Base-by-base conservation (phyloP, 2,888 invertebrate species). In the Ptycholaimellus sp. region DNA sequence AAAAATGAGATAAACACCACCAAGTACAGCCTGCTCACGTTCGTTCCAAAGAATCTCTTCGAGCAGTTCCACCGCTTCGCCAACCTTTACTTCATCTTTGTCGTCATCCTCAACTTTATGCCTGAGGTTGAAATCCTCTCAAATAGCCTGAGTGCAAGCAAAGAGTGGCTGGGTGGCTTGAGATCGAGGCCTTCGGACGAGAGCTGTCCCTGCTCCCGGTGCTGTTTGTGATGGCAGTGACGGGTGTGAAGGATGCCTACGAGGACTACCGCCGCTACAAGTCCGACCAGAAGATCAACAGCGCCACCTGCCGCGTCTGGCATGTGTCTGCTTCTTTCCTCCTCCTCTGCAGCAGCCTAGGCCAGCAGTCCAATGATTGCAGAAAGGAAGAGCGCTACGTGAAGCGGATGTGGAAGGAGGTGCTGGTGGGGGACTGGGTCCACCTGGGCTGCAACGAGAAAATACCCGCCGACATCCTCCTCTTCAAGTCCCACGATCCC, bases 61-160 rank as follows among this genome's bases (percentile, higher is more conserved):
- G 87, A 90, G 66, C 90, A 93, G 65, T 87, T 93, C 62, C 87
- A 87, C 63, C 72, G 90, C 43, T 80, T 85, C 57, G 90, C 90
- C 44, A 93, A 93, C 68, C 68, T 93, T 54, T 93, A 90, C 67
- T 93, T 93, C 64, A 76, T 90, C 57, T 80, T 85, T 59, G 85
- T 93, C 59, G 83, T 87, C 52, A 65, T 85, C 53, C 70, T 87
- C 44, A 85, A 87, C 65, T 87, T 82, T 82, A 74, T 85, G 58
- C 85, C 85, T 3, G 72, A 74, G 25, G 77, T 83, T 28, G 14
- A 17, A n/a, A n/a, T n/a, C n/a, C n/a, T n/a, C n/a, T n/a, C n/a
- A n/a, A n/a, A n/a, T n/a, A n/a, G n/a, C n/a, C n/a, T n/a, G n/a
- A n/a, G 9, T 7, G 5, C 13, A 35, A 13, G 6, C 9, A 27